These are phyloP conservation scores for Bungarus multicinctus DNA, from an alignment of 2,113 vertebrate genomes.

Conservation along the genomic window DNA sequence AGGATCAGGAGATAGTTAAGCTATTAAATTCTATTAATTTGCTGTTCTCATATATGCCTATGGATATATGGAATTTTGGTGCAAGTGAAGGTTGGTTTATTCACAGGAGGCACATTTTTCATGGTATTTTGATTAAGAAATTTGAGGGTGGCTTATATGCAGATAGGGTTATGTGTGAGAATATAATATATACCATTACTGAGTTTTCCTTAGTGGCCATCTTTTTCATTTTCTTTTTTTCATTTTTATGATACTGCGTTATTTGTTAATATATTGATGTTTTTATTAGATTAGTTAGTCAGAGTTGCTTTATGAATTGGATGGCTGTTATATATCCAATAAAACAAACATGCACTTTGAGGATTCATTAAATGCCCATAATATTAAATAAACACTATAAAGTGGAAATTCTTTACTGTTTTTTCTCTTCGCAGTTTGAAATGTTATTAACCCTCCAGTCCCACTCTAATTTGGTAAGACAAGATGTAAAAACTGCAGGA, in stretches of 20 bases:
- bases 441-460: not conserved
- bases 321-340: not conserved
- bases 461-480: not conserved
- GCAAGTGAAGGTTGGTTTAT: not conserved
- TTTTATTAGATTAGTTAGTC: not conserved
- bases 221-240: not conserved
- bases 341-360: not conserved
- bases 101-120: not conserved
- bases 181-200: not conserved
- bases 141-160: not conserved
- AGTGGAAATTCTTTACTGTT: not conserved
- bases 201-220: not conserved
- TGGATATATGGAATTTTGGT: not conserved
- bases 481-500: constrained; percentile 7
- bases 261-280: not conserved
- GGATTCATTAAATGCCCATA: not conserved
- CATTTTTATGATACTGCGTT: not conserved
- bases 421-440: not conserved
- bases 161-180: not conserved
- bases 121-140: not conserved
- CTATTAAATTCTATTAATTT: not conserved
- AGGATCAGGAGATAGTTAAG: not conserved
- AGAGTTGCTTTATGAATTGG: not conserved
- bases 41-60: not conserved
- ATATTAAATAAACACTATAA: not conserved